phyloP scores from a whole-genome alignment of 2,113 vertebrate species.

The Chiloscyllium plagiosum region DNA sequence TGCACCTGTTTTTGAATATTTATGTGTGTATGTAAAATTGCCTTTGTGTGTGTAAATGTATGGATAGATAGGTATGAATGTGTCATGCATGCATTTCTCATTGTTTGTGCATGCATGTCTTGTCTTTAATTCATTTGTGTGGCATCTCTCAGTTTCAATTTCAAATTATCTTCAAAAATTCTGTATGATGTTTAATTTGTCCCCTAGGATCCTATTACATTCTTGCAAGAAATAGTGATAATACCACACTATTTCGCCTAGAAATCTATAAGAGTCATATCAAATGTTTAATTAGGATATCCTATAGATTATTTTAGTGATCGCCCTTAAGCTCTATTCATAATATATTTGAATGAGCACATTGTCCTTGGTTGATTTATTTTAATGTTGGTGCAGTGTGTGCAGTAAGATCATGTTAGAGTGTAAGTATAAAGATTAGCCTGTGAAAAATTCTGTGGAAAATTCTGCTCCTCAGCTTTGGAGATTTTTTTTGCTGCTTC shows the following conservation, averaged over 20 bases:
- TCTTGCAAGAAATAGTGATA: conserved; percentile 14
- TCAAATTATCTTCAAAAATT: conserved; percentile 27
- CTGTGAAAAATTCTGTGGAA: background rate
- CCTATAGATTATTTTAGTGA: conserved; percentile 26
- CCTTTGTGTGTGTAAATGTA: background rate
- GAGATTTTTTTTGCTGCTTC: background rate
- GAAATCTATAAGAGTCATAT: conserved; percentile 30
- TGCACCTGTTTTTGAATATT: background rate
- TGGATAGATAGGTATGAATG: too few species aligned
- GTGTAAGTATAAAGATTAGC: background rate
- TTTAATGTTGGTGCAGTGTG: background rate
- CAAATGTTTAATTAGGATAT: conserved; percentile 23
- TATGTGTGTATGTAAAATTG: background rate
- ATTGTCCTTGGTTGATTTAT: conserved; percentile 22
- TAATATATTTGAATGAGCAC: conserved; percentile 18
- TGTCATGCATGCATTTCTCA: background rate
- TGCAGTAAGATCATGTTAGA: background rate
- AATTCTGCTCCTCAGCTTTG: background rate
- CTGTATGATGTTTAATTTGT: background rate
- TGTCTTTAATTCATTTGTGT: background rate
- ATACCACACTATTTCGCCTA: background rate
- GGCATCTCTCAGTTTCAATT: background rate
- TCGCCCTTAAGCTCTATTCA: background rate
- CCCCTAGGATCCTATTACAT: background rate
- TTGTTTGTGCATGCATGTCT: background rate